Evolutionary conservation across 2,797 vertebrate genomes (phyloP).

Genomic region (Gambusia yucatana): DNA sequence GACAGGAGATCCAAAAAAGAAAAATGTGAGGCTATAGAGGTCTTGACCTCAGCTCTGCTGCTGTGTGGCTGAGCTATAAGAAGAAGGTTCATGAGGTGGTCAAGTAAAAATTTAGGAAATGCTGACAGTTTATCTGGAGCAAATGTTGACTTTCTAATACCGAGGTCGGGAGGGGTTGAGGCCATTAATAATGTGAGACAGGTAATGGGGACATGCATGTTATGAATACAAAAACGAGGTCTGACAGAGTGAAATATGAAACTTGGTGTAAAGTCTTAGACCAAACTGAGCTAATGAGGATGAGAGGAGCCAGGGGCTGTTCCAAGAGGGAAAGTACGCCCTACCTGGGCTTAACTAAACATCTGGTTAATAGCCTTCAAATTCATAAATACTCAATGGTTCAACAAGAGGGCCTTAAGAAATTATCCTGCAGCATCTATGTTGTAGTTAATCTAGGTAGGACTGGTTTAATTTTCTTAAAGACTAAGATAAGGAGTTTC

Average conservation of each 20-base stretch:
- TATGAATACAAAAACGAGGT: conserved; percentile 15
- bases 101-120: conserved; percentile 44
- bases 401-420: neutral
- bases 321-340: neutral
- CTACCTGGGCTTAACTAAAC: neutral
- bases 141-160: conserved; percentile 57
- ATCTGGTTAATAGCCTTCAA: neutral
- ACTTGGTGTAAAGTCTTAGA: conserved; percentile 29
- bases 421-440: neutral
- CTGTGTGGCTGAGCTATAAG: conserved; percentile 27
- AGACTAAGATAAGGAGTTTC: neutral
- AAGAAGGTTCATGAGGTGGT: conserved; percentile 57
- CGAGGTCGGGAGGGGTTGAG: conserved; percentile 33
- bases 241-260: conserved; percentile 11
- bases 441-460: neutral
- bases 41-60: conserved; percentile 40
- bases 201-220: conserved; percentile 15
- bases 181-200: conserved; percentile 32
- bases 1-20: conserved; percentile 16
- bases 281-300: conserved; percentile 22
- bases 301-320: conserved; percentile 18
- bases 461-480: neutral
- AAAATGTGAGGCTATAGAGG: conserved; percentile 40
- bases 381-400: neutral
- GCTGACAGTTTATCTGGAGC: conserved; percentile 46